Evolutionary conservation across 2,797 vertebrate species (phyloP).

Genomic region (Microctenopoma steveboyesi): DNA sequence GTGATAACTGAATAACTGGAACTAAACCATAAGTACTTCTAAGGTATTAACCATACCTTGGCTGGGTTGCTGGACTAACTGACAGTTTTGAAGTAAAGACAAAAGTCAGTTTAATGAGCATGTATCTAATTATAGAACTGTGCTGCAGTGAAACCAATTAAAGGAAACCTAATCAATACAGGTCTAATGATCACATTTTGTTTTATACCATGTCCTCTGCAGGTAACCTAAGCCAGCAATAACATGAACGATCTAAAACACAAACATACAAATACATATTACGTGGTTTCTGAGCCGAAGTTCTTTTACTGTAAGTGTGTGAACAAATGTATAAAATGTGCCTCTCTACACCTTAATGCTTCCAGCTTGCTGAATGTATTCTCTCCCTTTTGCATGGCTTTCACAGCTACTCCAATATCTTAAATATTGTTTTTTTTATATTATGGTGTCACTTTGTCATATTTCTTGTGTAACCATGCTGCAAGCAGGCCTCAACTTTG

Average conservation of each 20-base stretch:
- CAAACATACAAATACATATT: conserved; percentile 35
- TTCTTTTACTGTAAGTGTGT: conserved; percentile 47
- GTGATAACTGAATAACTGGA: not conserved
- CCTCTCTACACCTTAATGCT: conserved; percentile 74
- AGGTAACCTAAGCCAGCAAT: conserved; percentile 72
- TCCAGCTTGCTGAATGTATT: conserved; percentile 79
- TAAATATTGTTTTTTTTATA: conserved; percentile 24
- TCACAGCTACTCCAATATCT: conserved; percentile 38
- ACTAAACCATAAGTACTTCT: not conserved
- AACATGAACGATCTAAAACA: conserved; percentile 48
- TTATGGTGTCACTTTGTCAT: conserved; percentile 42
- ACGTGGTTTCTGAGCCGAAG: conserved; percentile 43
- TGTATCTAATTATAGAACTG: conserved; percentile 12
- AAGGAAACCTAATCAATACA: conserved; percentile 5
- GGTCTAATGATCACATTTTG: conserved; percentile 34
- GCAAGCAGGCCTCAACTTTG: conserved; percentile 48
- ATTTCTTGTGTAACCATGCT: conserved; percentile 51
- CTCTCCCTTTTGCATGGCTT: conserved; percentile 67
- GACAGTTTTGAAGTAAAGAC: conserved; percentile 1
- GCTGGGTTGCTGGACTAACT: conserved; percentile 10
- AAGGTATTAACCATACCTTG: not conserved
- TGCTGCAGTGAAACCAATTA: conserved; percentile 21
- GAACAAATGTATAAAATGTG: conserved; percentile 67
- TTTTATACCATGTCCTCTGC: conserved; percentile 44
- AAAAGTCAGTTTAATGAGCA: conserved; percentile 1